Percentiles rank a stretch among this genome's conserved stretches.
Evolutionary conservation across 2,797 vertebrate species (phyloP).

Genomic region (Pangasius sanitwongsei): DNA sequence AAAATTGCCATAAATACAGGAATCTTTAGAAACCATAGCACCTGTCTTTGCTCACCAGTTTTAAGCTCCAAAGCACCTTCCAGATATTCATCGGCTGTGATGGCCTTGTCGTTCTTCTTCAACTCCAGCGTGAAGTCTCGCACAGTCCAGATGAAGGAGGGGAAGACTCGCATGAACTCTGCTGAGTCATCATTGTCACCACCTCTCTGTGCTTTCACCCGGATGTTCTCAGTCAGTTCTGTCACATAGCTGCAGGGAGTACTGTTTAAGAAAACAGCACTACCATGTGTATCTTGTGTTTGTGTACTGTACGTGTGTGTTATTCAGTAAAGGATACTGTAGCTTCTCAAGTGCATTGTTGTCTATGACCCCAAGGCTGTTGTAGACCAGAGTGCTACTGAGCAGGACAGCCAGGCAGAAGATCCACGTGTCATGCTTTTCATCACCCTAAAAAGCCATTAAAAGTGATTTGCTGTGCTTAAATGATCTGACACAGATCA

Average conservation of each 20-base stretch:
- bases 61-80: constrained; percentile 64
- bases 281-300: not conserved
- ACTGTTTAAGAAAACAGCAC: constrained; percentile 49
- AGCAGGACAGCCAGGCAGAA: constrained; percentile 66
- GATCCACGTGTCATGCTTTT: constrained; percentile 72
- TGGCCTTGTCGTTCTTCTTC: constrained; percentile 38
- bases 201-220: constrained; percentile 48
- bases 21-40: not conserved
- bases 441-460: constrained; percentile 55
- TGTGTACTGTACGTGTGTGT: not conserved
- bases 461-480: not conserved
- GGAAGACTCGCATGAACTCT: constrained; percentile 69
- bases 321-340: constrained; percentile 68
- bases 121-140: constrained; percentile 73
- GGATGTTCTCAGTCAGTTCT: constrained; percentile 69
- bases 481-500: not conserved
- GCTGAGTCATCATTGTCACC: constrained; percentile 37
- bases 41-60: constrained; percentile 49
- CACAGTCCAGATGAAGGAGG: constrained; percentile 72
- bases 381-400: constrained; percentile 74
- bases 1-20: not conserved
- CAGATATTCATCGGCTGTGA: constrained; percentile 72
- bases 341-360: constrained; percentile 70
- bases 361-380: constrained; percentile 69
- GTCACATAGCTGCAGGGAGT: constrained; percentile 65